phyloP scores from a whole-genome alignment of 2,113 vertebrate species.

The Dasyprocta punctata region DNA sequence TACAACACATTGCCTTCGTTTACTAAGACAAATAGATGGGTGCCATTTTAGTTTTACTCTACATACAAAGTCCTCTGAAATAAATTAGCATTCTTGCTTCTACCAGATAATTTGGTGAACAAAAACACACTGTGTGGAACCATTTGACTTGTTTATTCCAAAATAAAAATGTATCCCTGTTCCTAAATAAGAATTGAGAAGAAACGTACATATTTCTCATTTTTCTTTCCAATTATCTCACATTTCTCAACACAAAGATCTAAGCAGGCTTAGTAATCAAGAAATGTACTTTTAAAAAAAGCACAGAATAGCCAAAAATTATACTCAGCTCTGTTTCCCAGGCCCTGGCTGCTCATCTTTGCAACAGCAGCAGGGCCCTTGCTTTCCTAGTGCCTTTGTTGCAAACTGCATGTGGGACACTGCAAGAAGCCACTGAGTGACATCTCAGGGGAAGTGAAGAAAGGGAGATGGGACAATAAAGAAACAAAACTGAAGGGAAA shows the following conservation, averaged over 20 bases:
- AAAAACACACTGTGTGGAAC: background rate
- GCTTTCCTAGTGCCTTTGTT: background rate
- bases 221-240: background rate
- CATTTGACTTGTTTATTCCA: background rate
- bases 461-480: background rate
- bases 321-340: background rate
- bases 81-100: background rate
- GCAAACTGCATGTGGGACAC: background rate
- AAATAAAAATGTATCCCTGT: background rate
- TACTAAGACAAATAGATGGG: background rate
- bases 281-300: background rate
- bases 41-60: background rate
- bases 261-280: background rate
- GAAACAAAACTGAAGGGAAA: background rate
- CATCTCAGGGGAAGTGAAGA: background rate
- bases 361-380: background rate
- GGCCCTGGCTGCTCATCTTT: background rate
- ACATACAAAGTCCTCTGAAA: background rate
- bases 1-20: background rate
- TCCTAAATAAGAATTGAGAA: slow-evolving; percentile 3
- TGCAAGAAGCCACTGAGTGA: background rate
- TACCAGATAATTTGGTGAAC: background rate
- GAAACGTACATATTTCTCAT: background rate
- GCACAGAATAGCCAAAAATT: background rate
- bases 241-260: background rate